Evolutionary conservation across 2,797 vertebrate genomes (phyloP).

Genomic region (Notolepis coatsorum): DNA sequence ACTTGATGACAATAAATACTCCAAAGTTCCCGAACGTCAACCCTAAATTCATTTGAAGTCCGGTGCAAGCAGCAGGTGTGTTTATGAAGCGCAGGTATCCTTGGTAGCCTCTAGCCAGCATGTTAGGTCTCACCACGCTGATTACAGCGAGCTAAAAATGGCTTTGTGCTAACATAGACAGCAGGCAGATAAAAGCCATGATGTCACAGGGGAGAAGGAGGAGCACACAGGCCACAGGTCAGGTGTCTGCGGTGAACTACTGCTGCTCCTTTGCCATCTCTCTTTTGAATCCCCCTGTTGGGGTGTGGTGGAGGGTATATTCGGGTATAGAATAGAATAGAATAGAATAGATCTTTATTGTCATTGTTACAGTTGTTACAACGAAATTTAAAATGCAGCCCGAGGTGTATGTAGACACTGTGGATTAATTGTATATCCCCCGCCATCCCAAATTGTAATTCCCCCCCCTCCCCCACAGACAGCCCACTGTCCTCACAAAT

Average conservation of each 20-base stretch:
- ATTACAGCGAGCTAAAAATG: slow-evolving; percentile 80
- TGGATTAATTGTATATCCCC: too few species aligned
- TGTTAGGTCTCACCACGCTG: slow-evolving; percentile 68
- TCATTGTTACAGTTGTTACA: too few species aligned
- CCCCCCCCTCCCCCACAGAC: too few species aligned
- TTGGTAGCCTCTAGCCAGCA: slow-evolving; percentile 47
- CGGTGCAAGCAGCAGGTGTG: slow-evolving; percentile 72
- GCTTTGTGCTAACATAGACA: slow-evolving; percentile 79
- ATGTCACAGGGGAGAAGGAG: slow-evolving; percentile 74
- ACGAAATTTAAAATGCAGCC: too few species aligned
- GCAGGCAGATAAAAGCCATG: slow-evolving; percentile 78
- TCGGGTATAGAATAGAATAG: too few species aligned
- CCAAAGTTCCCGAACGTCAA: slow-evolving; percentile 56
- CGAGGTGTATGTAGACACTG: too few species aligned
- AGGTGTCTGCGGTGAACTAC: slow-evolving; percentile 63
- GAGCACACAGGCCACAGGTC: slow-evolving; percentile 65
- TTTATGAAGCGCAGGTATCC: slow-evolving; percentile 70
- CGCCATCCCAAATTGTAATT: too few species aligned
- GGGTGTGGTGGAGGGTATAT: background rate
- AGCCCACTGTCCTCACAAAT: too few species aligned
- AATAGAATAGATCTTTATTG: too few species aligned
- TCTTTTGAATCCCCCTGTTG: background rate
- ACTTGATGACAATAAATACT: slow-evolving; percentile 19
- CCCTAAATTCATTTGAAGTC: slow-evolving; percentile 58
- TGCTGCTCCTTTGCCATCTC: slow-evolving; percentile 9